A percentile compares a stretch with the other conserved stretches of the same genome.
These are phyloP conservation scores for Trichomycterus rosablanca DNA, from an alignment of 2,113 vertebrate genomes.

Conservation along the genomic window DNA sequence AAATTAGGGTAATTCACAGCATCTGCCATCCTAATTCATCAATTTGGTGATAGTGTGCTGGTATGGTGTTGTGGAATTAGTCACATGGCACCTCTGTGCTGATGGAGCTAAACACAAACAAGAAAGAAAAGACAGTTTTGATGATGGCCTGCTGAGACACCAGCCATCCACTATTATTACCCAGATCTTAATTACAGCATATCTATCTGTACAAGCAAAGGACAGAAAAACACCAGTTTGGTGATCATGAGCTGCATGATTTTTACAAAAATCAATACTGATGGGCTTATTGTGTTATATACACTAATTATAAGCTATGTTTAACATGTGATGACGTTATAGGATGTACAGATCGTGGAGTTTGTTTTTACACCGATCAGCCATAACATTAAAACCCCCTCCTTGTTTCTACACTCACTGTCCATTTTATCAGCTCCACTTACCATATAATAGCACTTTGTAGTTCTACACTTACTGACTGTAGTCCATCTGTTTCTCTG, in stretches of 20 bases:
- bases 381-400: too few relatives aligned
- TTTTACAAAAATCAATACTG: not conserved
- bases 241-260: conserved; percentile 18
- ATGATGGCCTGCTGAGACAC: conserved; percentile 53
- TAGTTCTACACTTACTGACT: too few relatives aligned
- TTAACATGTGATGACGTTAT: too few relatives aligned
- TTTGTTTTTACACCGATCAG: too few relatives aligned
- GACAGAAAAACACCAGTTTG: conserved; percentile 58
- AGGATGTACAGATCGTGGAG: too few relatives aligned
- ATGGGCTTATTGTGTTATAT: not conserved
- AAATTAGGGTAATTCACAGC: too few relatives aligned
- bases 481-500: too few relatives aligned
- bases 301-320: too few relatives aligned
- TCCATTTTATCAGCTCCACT: too few relatives aligned
- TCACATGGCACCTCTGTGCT: conserved; percentile 51
- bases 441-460: too few relatives aligned
- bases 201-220: conserved; percentile 57
- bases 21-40: not conserved
- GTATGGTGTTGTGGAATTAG: conserved; percentile 17
- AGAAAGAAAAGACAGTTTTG: conserved; percentile 51
- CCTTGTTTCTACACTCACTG: too few relatives aligned
- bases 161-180: conserved; percentile 64
- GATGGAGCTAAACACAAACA: conserved; percentile 45
- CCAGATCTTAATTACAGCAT: conserved; percentile 54
- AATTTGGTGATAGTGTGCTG: conserved; percentile 3